Base-by-base conservation (phyloP, 2,797 vertebrate genomes). In the Mormyrops attenuatus region DNA sequence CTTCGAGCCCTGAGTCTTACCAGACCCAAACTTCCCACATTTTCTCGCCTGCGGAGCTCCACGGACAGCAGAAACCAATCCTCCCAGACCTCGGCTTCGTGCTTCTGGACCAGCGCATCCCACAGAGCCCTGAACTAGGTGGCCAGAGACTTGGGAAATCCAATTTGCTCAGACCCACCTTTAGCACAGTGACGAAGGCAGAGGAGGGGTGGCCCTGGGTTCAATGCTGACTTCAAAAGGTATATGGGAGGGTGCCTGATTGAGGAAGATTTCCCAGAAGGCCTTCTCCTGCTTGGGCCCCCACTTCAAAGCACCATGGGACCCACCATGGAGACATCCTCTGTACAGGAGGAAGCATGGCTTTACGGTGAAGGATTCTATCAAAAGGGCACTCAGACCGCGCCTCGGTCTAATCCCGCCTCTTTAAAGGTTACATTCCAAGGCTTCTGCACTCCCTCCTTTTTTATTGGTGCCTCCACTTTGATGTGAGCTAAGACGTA, bases 281-380 rank as follows among this genome's bases (percentile, higher is more conserved):
- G 44, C 49, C 69, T 82, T 80, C 50, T 20, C 49, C 30, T 63
- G 84, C 15, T 91, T 50, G 90, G 88, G 86, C 77, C 87, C 4
- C 0, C 88, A 88, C 80, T 92, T 89, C 34, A 91, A 90, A 91
- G 90, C 73, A 26, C 6, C 34, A 69, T 2, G 34, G 52, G n/a
- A 22, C 30, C 47, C 85, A 34, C 85, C 26, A 87, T 3, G 15
- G 85, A 34, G 49, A 86, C 22, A 3, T 86, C 49, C 8, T 86
- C 85, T 15, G 49, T 44, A n/a, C 41, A 85, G 41, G 17, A 6
- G 26, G 22, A 86, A 86, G 11, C 47, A 26, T 85, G 44, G 49
- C 8, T 86, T 53, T 34, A 52, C 13, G 22, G 50, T 11, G 47
- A 53, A 53, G 84, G 84, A 9, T 86, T 30, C 26, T 13, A 30